phyloP scores from a whole-genome alignment of 2,888 invertebrate species.

The Drosophila macrospina region DNA sequence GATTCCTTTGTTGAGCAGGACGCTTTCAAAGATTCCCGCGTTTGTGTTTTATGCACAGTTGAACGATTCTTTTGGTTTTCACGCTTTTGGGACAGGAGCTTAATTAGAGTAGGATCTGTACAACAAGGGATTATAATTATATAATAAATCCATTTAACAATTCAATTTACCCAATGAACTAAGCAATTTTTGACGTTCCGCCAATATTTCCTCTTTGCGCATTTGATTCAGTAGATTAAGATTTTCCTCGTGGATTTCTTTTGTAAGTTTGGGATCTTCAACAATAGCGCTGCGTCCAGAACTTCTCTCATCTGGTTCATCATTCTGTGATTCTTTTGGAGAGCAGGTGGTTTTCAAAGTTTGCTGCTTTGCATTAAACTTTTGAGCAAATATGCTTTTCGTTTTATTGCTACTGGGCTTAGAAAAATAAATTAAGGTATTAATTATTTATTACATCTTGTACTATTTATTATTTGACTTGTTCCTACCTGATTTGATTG shows the following conservation, averaged over 20 bases:
- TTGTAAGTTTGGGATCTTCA: constrained; percentile 86
- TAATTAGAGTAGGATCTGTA: constrained; percentile 80
- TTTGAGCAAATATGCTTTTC: constrained; percentile 85
- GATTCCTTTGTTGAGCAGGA: not conserved
- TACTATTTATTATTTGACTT: too few relatives aligned
- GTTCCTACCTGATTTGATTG: constrained; percentile 15
- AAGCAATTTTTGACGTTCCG: constrained; percentile 90
- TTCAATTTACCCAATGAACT: constrained; percentile 81
- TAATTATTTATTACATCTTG: not conserved
- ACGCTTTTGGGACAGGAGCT: constrained; percentile 70
- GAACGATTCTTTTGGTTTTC: constrained; percentile 36
- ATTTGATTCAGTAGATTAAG: constrained; percentile 88
- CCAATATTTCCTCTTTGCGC: constrained; percentile 90
- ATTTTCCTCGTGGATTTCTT: constrained; percentile 91
- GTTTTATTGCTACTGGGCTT: constrained; percentile 61
- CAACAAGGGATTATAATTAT: accelerated
- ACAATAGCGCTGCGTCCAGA: constrained; percentile 73
- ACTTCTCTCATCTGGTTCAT: not conserved
- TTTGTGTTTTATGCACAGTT: too few relatives aligned
- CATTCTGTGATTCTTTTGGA: not conserved
- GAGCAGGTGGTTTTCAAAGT: not conserved
- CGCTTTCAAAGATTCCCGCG: not conserved
- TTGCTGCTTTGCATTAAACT: constrained; percentile 49
- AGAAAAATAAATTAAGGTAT: not conserved
- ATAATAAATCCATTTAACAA: too few relatives aligned